Evolutionary conservation across 2,888 invertebrate species (phyloP), one percentile per base, ranked within the genome.

Genomic region (Antheraea yamamai): DNA sequence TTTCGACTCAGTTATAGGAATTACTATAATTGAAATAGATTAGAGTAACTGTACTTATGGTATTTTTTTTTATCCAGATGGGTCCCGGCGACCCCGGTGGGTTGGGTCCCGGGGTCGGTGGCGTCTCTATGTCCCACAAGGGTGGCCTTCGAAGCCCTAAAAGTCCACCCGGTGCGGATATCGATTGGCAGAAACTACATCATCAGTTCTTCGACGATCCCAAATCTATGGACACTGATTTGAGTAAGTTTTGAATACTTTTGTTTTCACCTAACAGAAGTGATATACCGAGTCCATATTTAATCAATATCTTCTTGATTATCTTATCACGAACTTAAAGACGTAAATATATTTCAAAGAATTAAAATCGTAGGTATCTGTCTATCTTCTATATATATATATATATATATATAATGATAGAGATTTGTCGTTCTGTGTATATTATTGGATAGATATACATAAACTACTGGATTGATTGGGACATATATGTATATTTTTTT

Each of bases 111-210:
- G 88, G 87, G 23, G 68, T 75, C 81, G 77, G 84, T 68, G 77
- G 84, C 70, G 79, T 77, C 68, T 78, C 82, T 66, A 75, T 82
- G 78, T 74, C 84, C 72, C 88, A 89, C 83, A 88, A 88, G 75
- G 83, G 83, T 76, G 91, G 91, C 75, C 84, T 94, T 78, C 86
- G 90, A 73, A 94, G 88, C 87, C 95, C 93, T 81, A 93, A 92
- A 82, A 90, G 91, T 78, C 91, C 89, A 76, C 87, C 89, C 73
- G 90, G 88, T 79, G 96, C 96, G 8, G 97, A 97, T 91, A 96
- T 98, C 89, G 98, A 98, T 88, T 98, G 98, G 98, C 97, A 97
- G 84, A 98, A 98, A 90, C 92, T 98, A 81, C 98, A 98, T 85
- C 97, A 97, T 86, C 98, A 98, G 89, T 98, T 97, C 92, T 97